Evolutionary conservation across 1,140 invertebrate genomes (phyloP), one percentile per base, ranked within the genome.

Genomic region (Aphaenogaster rudis): DNA sequence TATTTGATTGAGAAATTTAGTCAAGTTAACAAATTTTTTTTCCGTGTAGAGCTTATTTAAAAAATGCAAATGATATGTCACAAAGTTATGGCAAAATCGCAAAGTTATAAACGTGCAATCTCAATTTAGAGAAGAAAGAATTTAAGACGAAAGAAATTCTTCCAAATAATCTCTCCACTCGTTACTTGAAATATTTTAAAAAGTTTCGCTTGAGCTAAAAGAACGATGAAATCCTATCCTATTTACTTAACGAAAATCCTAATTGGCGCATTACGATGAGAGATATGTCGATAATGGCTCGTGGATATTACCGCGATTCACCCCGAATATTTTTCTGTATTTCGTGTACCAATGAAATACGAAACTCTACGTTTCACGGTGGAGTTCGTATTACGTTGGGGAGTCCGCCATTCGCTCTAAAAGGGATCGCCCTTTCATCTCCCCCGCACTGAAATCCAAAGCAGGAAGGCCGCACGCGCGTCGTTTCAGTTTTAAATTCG

Each of bases 401-500:
- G 69, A 76, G 28, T 71, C 33, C 33, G 57, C 36, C 66, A 36
- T 76, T 61, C 42, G 54, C 67, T 84, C 80, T 61, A 57, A 76
- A 84, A 84, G 45, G 54, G 54, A 76, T 74, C 71, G 54, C 57
- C n/a, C 54, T 74, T 42, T 48, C 28, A 72, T 48, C 39, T 42
- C 66, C n/a, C 54, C 48, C 42, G 54, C 45, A n/a, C n/a, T 61
- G 57, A 84, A 84, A 84, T 74, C 69, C 80, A 84, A 76, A 76
- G 71, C 80, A 82, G 80, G 79, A 82, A 82, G 67, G 39, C 79
- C 39, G 54, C 80, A 50, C 80, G 80, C 48, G 79, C 39, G 80
- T 33, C 42, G 54, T 76, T 76, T 84, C 80, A 74, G 80, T 84
- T 84, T 84, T 84, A 84, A 84, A 84, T 84, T 76, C 80, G 80